phyloP scores from a whole-genome alignment of 2,888 invertebrate genomes.

The Dynastes tityus region DNA sequence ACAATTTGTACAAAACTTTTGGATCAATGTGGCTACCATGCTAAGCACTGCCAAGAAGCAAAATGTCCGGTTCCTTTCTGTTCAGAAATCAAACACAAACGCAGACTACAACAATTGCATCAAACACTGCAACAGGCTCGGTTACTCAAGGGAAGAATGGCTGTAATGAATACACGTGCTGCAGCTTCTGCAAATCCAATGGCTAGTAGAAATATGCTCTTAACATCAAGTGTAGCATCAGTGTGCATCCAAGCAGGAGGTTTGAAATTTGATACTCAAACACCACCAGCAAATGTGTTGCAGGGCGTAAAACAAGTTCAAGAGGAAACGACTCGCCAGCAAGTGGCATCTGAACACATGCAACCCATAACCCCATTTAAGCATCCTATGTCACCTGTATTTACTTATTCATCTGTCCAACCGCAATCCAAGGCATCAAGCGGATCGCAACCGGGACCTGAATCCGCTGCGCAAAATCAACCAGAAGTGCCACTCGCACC shows the following conservation, averaged over 20 bases:
- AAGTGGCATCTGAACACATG: too few species aligned
- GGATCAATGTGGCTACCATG: slow-evolving; percentile 75
- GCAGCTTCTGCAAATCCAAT: slow-evolving; percentile 65
- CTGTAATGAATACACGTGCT: slow-evolving; percentile 84
- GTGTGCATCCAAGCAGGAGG: slow-evolving; percentile 66
- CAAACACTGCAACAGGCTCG: slow-evolving; percentile 96
- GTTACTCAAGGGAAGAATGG: slow-evolving; percentile 88
- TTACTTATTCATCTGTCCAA: too few species aligned
- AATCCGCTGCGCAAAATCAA: slow-evolving; percentile 73
- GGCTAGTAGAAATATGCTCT: slow-evolving; percentile 63
- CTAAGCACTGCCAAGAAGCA: slow-evolving; percentile 97
- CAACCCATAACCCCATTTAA: too few species aligned
- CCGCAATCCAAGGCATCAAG: slow-evolving; percentile 71
- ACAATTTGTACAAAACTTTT: too few species aligned
- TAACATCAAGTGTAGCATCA: slow-evolving; percentile 68
- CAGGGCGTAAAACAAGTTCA: too few species aligned
- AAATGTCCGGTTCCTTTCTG: slow-evolving; percentile 99
- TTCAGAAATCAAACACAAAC: slow-evolving; percentile 97
- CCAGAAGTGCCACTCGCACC: slow-evolving; percentile 69
- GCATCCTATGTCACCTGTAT: too few species aligned
- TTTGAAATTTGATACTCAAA: too few species aligned
- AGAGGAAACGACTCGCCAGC: too few species aligned
- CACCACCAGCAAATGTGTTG: too few species aligned
- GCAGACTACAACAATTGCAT: slow-evolving; percentile 97
- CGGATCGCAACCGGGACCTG: slow-evolving; percentile 75